Conservation (phyloP, 2,888 invertebrate species). For the Sepiola atlantica region DNA sequence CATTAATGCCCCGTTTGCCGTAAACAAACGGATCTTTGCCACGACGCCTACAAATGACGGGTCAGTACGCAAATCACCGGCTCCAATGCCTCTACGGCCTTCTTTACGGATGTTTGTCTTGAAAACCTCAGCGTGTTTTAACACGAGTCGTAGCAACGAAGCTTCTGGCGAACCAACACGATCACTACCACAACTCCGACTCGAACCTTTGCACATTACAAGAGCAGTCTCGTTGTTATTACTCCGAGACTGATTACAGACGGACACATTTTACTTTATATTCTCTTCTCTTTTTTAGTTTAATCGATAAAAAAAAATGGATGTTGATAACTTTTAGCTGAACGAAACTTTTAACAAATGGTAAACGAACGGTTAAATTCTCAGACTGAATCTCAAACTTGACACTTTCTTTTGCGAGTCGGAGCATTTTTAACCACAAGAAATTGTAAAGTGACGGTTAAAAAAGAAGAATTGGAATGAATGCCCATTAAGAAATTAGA, state of each 20-base stretch:
- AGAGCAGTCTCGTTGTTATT: neutral
- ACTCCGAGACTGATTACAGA: neutral
- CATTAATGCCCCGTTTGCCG: slow-evolving; percentile 4
- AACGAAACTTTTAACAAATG: too few species aligned
- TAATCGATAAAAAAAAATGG: too few species aligned
- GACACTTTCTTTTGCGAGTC: neutral
- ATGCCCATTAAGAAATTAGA: too few species aligned
- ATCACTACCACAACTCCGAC: neutral
- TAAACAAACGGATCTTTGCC: neutral
- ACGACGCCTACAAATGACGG: neutral
- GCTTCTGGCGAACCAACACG: neutral
- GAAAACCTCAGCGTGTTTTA: neutral
- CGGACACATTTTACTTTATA: neutral
- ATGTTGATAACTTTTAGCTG: too few species aligned
- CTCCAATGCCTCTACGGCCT: slow-evolving; percentile 14
- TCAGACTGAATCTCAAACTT: neutral
- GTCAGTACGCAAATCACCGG: neutral
- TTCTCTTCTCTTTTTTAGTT: neutral
- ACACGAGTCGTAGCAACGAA: neutral
- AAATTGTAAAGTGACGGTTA: too few species aligned
- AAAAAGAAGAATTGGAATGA: too few species aligned
- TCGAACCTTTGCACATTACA: neutral
- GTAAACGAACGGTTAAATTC: neutral
- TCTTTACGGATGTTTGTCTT: neutral
- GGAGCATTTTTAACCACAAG: too few species aligned